These are phyloP conservation scores for Pseudococcus longispinus DNA, from an alignment of 2,888 invertebrate species.

Conservation along the genomic window DNA sequence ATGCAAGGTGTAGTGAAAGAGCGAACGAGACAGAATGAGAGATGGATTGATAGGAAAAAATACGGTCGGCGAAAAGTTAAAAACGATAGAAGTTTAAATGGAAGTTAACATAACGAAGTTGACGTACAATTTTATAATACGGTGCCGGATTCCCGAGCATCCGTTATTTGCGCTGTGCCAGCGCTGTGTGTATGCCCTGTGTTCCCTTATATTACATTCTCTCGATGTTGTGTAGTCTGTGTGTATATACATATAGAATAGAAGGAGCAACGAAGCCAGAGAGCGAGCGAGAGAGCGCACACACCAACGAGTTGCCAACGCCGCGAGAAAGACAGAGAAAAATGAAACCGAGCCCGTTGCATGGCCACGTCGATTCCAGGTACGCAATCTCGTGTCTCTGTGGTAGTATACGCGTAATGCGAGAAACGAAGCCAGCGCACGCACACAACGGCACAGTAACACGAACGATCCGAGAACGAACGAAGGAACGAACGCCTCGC, in stretches of 20 bases:
- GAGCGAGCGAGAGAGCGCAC: conserved; percentile 57
- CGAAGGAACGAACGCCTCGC: background rate
- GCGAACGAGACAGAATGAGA: conserved; percentile 17
- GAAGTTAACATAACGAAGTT: conserved; percentile 56
- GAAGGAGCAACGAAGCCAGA: conserved; percentile 47
- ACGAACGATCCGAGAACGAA: background rate
- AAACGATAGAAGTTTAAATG: conserved; percentile 57
- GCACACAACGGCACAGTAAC: background rate
- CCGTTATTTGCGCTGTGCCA: conserved; percentile 64
- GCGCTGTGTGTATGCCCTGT: conserved; percentile 10
- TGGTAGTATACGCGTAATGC: background rate
- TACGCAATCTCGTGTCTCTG: conserved; percentile 15
- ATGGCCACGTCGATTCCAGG: conserved; percentile 39
- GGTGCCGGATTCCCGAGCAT: conserved; percentile 63
- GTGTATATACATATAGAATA: background rate
- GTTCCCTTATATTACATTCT: conserved; percentile 31
- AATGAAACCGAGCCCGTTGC: conserved; percentile 49
- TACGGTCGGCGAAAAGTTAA: conserved; percentile 57
- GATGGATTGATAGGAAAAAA: conserved; percentile 54
- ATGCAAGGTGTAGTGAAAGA: background rate
- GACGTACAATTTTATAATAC: conserved; percentile 48
- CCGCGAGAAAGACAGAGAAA: conserved; percentile 33
- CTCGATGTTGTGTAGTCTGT: background rate
- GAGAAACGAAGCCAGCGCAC: background rate
- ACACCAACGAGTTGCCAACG: conserved; percentile 25